Evolutionary conservation across 2,888 invertebrate genomes (phyloP), one percentile per base, ranked within the genome.

Genomic region (Ectemnius cavifrons): DNA sequence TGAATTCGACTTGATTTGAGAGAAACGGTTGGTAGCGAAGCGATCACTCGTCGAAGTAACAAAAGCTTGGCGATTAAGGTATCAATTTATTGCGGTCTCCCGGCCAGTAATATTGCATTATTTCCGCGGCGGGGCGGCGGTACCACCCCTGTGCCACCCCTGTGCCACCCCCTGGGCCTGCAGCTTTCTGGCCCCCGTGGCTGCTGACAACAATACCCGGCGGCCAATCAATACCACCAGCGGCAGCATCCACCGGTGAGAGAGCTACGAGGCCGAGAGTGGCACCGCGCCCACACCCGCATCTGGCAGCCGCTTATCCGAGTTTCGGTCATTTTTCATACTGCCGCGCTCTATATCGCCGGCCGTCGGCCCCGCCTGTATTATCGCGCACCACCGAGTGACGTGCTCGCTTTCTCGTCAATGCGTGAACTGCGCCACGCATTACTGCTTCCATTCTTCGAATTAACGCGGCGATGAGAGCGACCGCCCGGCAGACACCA

Each of bases 251-350:
- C 68, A 37, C 8, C 37, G 37, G 37, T 11, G 37, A 11, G 8
- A 37, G 37, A 37, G 37, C 6, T 37, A 37, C 37, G 37, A 37
- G 37, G 37, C 66, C 76, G 52, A 14, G 52, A 52, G 52, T 16
- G n/a, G 65, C 77, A 75, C 72, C 71, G 61, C 66, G 67, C 76
- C 71, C 58, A 71, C 69, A 74, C 74, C 61, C 49, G 67, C 74
- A 71, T 75, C 79, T 77, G 69, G 77, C 52, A 52, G 52, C 52
- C 52, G 52, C 52, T 52, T 52, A 52, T 52, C 52, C 52, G 80
- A 84, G 78, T 86, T 83, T 78, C 79, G 80, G 80, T 85, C 84
- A 86, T 86, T 84, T 86, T 86, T 86, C 83, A 86, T 81, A 68
- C 76, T 46, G 73, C 63, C 73, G 79, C 52, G 52, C 6, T 52